Evolutionary conservation across 1,140 invertebrate species (phyloP).

Genomic region (Drosophila parabipectinata): DNA sequence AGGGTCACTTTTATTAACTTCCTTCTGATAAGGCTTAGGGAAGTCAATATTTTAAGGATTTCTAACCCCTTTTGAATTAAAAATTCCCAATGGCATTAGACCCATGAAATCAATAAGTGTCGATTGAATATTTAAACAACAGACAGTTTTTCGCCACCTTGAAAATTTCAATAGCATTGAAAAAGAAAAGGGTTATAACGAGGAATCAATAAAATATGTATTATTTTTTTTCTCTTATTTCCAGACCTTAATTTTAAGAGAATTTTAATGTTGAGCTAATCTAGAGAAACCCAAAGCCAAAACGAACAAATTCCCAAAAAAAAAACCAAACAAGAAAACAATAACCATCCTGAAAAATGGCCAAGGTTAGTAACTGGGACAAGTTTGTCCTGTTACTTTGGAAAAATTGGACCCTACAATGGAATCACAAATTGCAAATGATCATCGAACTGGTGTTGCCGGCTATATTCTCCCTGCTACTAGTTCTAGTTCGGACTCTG

Average conservation of each 20-base stretch:
- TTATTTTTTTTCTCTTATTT: background rate
- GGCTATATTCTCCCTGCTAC: constrained; percentile 88
- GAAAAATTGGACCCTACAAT: constrained; percentile 93
- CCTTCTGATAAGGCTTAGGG: no score
- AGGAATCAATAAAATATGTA: background rate
- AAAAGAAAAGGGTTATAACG: background rate
- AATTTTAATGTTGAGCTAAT: constrained; percentile 36
- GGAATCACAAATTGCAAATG: constrained; percentile 89
- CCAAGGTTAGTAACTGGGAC: constrained; percentile 81
- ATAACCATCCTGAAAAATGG: constrained; percentile 32
- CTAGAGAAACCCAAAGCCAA: constrained; percentile 8
- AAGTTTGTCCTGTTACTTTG: constrained; percentile 90
- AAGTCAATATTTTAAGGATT: no score
- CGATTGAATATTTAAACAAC: background rate
- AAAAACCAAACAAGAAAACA: background rate
- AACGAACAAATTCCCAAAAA: constrained; percentile 19
- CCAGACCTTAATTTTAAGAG: constrained; percentile 22
- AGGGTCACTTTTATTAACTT: background rate
- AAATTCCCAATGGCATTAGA: no score
- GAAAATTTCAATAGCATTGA: background rate
- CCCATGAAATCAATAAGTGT: constrained; percentile 2
- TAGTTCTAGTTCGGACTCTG: constrained; percentile 87
- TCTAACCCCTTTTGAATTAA: no score
- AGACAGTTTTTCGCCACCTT: background rate
- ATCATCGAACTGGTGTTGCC: constrained; percentile 89